phyloP scores from a whole-genome alignment of 1,140 invertebrate genomes.

The Bombyx mori region DNA sequence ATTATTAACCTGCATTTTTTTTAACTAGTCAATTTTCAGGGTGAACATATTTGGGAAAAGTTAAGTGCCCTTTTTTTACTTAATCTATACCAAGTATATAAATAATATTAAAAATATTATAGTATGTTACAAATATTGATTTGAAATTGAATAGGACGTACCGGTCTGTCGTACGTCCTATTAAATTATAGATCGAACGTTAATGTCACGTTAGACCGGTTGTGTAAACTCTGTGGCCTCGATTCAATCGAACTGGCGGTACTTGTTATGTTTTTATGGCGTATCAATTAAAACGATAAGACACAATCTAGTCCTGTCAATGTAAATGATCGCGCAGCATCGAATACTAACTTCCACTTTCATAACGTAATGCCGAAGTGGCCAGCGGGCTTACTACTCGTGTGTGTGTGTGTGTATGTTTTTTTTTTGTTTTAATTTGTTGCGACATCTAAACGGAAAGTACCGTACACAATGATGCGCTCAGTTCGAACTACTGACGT shows the following conservation, averaged over 20 bases:
- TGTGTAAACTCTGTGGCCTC: slow-evolving; percentile 14
- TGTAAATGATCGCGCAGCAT: slow-evolving; percentile 19
- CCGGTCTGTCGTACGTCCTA: not conserved
- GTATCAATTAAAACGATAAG: slow-evolving; percentile 13
- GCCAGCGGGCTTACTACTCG: too few relatives aligned
- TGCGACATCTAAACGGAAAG: slow-evolving; percentile 24
- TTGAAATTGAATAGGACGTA: not conserved
- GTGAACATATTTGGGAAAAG: too few relatives aligned
- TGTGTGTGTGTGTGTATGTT: not conserved
- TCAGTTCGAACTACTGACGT: slow-evolving; percentile 30
- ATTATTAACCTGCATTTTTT: too few relatives aligned
- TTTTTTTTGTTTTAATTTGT: slow-evolving; percentile 18
- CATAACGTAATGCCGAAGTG: slow-evolving; percentile 34
- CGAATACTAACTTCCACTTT: slow-evolving; percentile 33
- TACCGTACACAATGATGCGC: slow-evolving; percentile 27
- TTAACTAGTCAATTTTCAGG: too few relatives aligned
- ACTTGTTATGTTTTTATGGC: slow-evolving; percentile 10
- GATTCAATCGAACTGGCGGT: slow-evolving; percentile 9
- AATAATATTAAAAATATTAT: too few relatives aligned
- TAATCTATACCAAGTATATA: too few relatives aligned
- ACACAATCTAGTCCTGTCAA: slow-evolving; percentile 19
- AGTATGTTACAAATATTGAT: too few relatives aligned
- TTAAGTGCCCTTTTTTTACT: too few relatives aligned
- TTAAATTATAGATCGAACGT: slow-evolving; percentile 7
- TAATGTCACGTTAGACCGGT: slow-evolving; percentile 17